These are phyloP conservation scores for Latrodectus geometricus DNA, from an alignment of 1,140 invertebrate genomes.

Conservation along the genomic window DNA sequence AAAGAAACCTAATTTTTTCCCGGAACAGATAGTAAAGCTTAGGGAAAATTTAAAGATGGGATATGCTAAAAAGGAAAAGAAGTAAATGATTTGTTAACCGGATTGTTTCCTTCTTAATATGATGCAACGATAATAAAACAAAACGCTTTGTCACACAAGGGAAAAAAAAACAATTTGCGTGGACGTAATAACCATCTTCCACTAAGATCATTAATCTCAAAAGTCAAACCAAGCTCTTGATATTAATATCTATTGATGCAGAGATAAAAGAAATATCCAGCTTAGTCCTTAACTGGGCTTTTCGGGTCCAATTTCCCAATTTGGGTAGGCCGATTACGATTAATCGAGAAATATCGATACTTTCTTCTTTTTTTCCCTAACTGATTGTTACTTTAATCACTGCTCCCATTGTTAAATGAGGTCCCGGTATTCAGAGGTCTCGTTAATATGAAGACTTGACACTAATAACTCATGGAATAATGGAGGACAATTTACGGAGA, in stretches of 20 bases:
- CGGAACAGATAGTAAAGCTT: no score
- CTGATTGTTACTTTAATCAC: constrained; percentile 1
- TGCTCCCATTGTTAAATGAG: constrained; percentile 34
- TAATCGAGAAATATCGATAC: constrained; percentile 44
- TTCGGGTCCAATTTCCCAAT: constrained; percentile 43
- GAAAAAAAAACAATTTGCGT: neutral
- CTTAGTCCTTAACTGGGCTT: constrained; percentile 14
- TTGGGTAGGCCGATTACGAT: constrained; percentile 53
- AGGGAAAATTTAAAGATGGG: no score
- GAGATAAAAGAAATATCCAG: neutral
- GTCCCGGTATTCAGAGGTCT: neutral
- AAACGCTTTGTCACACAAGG: no score
- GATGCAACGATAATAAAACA: no score
- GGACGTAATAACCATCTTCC: constrained; percentile 16
- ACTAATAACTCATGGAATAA: constrained; percentile 34
- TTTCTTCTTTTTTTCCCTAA: constrained; percentile 6
- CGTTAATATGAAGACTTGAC: constrained; percentile 28
- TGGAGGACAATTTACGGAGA: no score
- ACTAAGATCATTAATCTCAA: constrained; percentile 12
- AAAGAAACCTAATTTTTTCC: no score
- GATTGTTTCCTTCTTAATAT: no score
- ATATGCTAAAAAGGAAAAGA: neutral
- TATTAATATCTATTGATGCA: neutral
- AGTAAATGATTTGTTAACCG: neutral
- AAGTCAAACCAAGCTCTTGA: neutral